Evolutionary conservation across 2,888 invertebrate genomes (phyloP).

Genomic region (Agrochola macilenta): DNA sequence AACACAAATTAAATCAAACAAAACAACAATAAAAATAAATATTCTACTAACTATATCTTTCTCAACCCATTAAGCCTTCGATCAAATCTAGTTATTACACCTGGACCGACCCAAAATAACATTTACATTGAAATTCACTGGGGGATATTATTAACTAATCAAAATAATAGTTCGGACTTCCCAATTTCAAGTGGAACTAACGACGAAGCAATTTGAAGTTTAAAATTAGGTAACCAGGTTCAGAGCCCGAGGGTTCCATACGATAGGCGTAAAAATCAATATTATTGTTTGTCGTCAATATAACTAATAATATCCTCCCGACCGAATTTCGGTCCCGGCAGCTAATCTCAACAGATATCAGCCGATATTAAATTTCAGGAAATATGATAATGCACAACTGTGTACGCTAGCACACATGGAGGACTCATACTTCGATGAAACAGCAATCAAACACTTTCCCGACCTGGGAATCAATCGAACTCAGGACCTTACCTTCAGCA

Average conservation of each 20-base stretch:
- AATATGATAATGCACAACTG: no score
- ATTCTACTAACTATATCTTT: neutral
- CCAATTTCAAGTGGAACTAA: slow-evolving; percentile 36
- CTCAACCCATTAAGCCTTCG: slow-evolving; percentile 12
- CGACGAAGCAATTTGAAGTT: slow-evolving; percentile 53
- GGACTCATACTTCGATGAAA: no score
- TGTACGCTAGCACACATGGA: neutral
- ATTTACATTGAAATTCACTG: slow-evolving; percentile 54
- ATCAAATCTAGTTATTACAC: slow-evolving; percentile 37
- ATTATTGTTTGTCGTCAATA: neutral
- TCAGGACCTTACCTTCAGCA: neutral
- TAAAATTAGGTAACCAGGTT: slow-evolving; percentile 26
- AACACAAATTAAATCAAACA: neutral
- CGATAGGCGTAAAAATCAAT: slow-evolving; percentile 10
- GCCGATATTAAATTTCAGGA: neutral
- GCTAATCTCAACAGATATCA: neutral
- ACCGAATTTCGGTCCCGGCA: neutral
- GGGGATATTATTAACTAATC: slow-evolving; percentile 55
- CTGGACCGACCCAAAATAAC: slow-evolving; percentile 52
- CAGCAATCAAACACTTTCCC: neutral
- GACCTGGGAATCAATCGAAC: neutral
- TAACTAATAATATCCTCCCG: neutral
- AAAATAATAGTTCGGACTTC: slow-evolving; percentile 51
- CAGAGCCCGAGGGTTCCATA: neutral
- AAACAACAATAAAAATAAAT: slow-evolving; percentile 6